Conservation (phyloP, 2,113 vertebrate genomes). For the cat (Felis catus) region DNA sequence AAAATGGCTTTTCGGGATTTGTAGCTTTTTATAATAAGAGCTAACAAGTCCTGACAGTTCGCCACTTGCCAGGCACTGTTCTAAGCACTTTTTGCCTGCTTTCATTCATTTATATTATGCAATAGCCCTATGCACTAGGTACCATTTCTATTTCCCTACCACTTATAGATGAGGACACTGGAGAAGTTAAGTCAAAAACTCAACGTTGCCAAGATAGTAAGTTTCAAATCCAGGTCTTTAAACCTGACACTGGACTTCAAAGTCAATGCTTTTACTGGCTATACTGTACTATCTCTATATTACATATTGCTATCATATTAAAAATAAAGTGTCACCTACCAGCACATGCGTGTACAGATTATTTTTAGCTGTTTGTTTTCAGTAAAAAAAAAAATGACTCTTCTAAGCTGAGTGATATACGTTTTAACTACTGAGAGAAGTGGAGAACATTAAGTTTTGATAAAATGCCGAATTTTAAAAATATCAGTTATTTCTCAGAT, state of each 20-base stretch:
- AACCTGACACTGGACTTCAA: not conserved
- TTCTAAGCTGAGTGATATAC: not conserved
- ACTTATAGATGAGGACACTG: not conserved
- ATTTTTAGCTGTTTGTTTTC: conserved; percentile 23
- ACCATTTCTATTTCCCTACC: conserved; percentile 32
- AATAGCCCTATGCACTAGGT: not conserved
- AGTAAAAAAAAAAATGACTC: conserved; percentile 40
- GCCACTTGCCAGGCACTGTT: not conserved
- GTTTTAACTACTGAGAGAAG: not conserved
- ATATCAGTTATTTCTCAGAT: conserved; percentile 46
- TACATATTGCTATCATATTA: not conserved
- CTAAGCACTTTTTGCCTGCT: conserved; percentile 11
- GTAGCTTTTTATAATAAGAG: not conserved
- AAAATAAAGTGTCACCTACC: not conserved
- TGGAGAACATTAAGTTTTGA: not conserved
- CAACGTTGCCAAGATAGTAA: not conserved
- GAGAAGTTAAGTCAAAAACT: conserved; percentile 30
- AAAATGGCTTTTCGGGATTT: conserved; percentile 46
- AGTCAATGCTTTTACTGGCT: not conserved
- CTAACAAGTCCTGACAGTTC: not conserved
- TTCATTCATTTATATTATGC: conserved; percentile 24
- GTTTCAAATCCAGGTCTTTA: not conserved
- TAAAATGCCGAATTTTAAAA: not conserved
- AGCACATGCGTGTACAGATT: not conserved
- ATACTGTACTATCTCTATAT: not conserved